Conservation (phyloP, 2,113 vertebrate species). For the Terrapene triunguis region DNA sequence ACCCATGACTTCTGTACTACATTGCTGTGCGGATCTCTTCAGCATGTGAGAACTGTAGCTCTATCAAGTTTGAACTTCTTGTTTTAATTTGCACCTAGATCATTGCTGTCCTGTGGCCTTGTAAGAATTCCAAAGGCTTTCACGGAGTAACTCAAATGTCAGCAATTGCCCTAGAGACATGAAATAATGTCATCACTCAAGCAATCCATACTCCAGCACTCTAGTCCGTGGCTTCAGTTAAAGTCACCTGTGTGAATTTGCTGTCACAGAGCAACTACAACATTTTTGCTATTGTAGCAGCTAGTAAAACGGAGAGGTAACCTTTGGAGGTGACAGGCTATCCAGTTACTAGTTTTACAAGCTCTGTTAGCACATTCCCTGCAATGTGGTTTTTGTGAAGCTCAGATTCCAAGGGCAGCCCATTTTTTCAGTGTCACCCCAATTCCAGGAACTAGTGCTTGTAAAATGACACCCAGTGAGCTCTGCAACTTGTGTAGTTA, state of each 20-base stretch:
- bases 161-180: accelerated
- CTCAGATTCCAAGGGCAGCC: neutral
- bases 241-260: neutral
- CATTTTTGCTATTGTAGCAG: neutral
- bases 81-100: neutral
- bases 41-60: neutral
- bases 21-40: neutral
- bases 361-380: accelerated
- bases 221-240: neutral
- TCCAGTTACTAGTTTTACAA: accelerated
- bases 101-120: neutral
- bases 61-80: neutral
- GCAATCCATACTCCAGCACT: neutral
- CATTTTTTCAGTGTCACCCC: neutral
- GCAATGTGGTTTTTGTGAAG: neutral
- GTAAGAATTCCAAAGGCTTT: constrained; percentile 32
- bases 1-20: accelerated
- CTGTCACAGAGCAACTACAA: accelerated
- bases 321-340: accelerated
- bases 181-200: neutral
- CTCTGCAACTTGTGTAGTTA: neutral
- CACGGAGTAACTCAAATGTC: neutral
- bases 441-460: neutral
- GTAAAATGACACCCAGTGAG: neutral
- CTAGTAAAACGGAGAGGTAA: too few species aligned